Percentiles rank a stretch among this genome's conserved stretches.
These are phyloP conservation scores for Onychostruthus taczanowskii DNA, from an alignment of 2,113 vertebrate genomes.

Conservation along the genomic window DNA sequence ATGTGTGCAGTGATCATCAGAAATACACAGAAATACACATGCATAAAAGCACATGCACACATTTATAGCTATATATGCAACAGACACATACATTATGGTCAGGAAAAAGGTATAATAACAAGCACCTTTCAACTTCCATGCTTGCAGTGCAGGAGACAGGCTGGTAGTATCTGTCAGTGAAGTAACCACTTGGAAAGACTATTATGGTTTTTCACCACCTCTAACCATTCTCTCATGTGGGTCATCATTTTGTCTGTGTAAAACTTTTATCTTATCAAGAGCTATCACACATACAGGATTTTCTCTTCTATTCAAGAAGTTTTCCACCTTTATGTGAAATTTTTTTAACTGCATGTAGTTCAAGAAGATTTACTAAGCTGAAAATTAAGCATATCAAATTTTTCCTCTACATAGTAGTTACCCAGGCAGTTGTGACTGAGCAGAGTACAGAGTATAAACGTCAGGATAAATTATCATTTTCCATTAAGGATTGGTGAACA, in stretches of 20 bases:
- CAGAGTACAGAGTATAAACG: rapidly evolving
- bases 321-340: neutral
- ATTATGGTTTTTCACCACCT: neutral
- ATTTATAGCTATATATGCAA: neutral
- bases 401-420: neutral
- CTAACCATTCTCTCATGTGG: neutral
- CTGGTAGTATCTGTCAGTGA: neutral
- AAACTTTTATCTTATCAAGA: neutral
- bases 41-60: neutral
- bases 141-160: neutral
- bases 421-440: neutral
- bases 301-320: neutral
- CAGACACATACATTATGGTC: neutral
- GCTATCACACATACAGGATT: neutral
- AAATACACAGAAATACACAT: neutral
- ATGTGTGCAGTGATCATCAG: neutral
- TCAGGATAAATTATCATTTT: neutral
- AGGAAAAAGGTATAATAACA: neutral
- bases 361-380: neutral
- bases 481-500: neutral
- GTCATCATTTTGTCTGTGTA: neutral
- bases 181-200: neutral
- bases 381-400: neutral
- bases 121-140: neutral
- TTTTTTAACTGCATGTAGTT: neutral